Evolutionary conservation across 1,140 invertebrate species (phyloP), one percentile per base, ranked within the genome.

Genomic region (Euwallacea fornicatus): DNA sequence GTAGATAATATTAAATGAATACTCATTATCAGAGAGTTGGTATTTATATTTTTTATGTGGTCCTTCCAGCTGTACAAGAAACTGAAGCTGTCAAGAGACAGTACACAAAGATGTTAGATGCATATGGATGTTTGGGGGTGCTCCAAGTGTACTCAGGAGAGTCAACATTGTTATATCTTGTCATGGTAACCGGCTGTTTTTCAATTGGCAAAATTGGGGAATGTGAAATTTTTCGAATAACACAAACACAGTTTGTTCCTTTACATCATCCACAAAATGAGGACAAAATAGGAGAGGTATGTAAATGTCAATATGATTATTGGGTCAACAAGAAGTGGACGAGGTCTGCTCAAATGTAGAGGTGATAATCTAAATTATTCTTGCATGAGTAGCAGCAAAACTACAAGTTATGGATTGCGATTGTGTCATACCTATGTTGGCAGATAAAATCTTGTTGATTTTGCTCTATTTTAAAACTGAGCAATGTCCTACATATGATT

Each of bases 151-250:
- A 93, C 84, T 87, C 90, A 72, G 94, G 93, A 65, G 93, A 97
- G 79, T 89, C 87, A 74, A 90, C 89, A 42, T 82, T 95, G 42
- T 84, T 95, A 41, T 98, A 94, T 78, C 85, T 98, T 55, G 94
- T 97, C 6, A 86, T 97, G 75, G 92, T 98, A n/a, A 97, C 93
- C 7, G 94, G 95, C 7, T 98, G 95, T 81, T 90, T 95, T 72
- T 98, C 96, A 2, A 91, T 98, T 69, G 96, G 96, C 9, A 98
- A 98, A 85, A 92, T 98, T 56, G 88, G 88, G 11, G 94, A 97
- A 75, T 91, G 92, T 6, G 97, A 98, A 86, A 90, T 98, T 21
- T 98, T 98, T 82, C 87, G 94, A 73, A 93, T 98, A 53, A 97
- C 94, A 0, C 93, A 96, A 80, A 94, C 94, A 0, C 88, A 90